A percentile compares a stretch with the other conserved stretches of the same genome.
phyloP scores from a whole-genome alignment of 1,140 invertebrate species.

The Drosophila kurseongensis region DNA sequence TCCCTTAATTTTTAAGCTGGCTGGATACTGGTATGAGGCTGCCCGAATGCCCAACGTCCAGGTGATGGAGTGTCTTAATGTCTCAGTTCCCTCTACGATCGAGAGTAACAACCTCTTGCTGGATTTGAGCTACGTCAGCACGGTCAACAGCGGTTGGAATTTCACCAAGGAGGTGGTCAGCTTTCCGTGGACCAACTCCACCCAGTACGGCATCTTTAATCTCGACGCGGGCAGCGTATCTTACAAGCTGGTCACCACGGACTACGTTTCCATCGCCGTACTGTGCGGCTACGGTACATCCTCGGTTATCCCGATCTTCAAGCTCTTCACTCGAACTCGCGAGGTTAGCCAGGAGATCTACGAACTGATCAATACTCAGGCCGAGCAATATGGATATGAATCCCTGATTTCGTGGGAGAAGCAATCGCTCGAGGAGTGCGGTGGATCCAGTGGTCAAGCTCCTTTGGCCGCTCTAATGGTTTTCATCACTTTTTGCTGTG shows the following conservation, averaged over 20 bases:
- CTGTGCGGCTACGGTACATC: conserved; percentile 47
- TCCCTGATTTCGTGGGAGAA: conserved; percentile 36
- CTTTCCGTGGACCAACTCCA: conserved; percentile 47
- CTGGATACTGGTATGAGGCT: conserved; percentile 55
- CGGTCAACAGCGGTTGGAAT: background rate
- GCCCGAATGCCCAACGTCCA: conserved; percentile 21
- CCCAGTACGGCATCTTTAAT: conserved; percentile 34
- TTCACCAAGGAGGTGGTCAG: conserved; percentile 19
- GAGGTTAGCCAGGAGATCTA: conserved; percentile 1
- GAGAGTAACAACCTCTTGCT: conserved; percentile 4
- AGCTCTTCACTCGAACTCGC: conserved; percentile 43
- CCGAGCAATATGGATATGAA: background rate
- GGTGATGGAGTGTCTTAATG: conserved; percentile 41
- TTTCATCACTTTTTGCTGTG: conserved; percentile 1
- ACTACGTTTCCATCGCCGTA: conserved; percentile 13
- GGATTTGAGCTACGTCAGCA: conserved; percentile 33
- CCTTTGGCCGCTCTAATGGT: conserved; percentile 1
- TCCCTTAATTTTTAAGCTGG: conserved; percentile 9
- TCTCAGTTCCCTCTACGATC: conserved; percentile 24
- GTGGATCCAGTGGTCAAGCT: conserved; percentile 12
- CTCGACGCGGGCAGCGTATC: conserved; percentile 18
- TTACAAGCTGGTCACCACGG: conserved; percentile 48
- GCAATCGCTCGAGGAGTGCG: conserved; percentile 43
- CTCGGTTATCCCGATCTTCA: conserved; percentile 47
- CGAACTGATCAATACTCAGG: background rate